Evolutionary conservation across 1,140 invertebrate genomes (phyloP), one percentile per base, ranked within the genome.

Genomic region (Chironomus tepperi): DNA sequence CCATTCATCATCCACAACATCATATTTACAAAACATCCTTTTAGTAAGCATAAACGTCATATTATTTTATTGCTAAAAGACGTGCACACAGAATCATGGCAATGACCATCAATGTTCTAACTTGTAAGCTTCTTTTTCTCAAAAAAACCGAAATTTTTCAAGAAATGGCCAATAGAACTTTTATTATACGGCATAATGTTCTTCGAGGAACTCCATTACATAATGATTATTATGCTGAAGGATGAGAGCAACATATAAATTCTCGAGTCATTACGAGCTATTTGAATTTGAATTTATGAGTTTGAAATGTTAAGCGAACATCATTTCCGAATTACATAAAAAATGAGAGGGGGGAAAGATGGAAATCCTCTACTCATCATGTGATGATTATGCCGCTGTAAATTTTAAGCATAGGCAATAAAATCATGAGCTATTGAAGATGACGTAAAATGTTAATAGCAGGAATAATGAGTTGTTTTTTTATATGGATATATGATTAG

Each of bases 371-470:
- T 57, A n/a, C 47, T 57, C 47, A 57, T n/a, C n/a, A 5, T 12
- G n/a, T n/a, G 47, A 57, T 57, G 47, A 57, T 57, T 12, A 57
- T 57, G 47, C n/a, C 12, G 5, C 47, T n/a, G n/a, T n/a, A 57
- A 57, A 57, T 57, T n/a, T 57, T n/a, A 57, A 57, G n/a, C 10
- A 57, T n/a, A n/a, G n/a, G 47, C n/a, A 57, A 57, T 57, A 57
- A 57, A 57, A 57, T 5, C 5, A 12, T 57, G 47, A 57, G n/a
- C 12, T 12, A 15, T 12, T n/a, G 12, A 57, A 15, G 12, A 57
- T 57, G 47, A 34, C 47, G 47, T 57, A 12, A 57, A n/a, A 12
- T 57, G 47, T 10, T 15, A 57, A 57, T 10, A n/a, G 12, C 8
- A 34, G 24, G 24, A 34, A 34, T 2, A 34, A n/a, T n/a, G n/a